Percentiles rank a stretch among this genome's conserved stretches.
These are phyloP conservation scores for Philypnodon macrostomus DNA, from an alignment of 2,797 vertebrate species.

Conservation along the genomic window DNA sequence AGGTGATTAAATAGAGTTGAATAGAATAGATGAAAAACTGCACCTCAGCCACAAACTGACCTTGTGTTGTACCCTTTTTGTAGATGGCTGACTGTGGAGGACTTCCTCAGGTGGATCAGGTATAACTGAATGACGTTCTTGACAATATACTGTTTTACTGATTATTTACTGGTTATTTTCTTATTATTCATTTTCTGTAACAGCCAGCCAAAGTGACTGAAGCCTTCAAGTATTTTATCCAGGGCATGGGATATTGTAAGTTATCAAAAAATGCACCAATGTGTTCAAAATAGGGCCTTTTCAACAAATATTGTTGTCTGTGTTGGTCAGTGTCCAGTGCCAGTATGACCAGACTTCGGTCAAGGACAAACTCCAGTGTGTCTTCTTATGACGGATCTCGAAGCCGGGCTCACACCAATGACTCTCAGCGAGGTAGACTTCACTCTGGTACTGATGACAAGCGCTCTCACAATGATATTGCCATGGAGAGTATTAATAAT, in stretches of 20 bases:
- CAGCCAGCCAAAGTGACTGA: conserved; percentile 92
- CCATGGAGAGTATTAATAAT: conserved; percentile 62
- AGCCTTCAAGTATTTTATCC: conserved; percentile 95
- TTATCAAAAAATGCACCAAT: conserved; percentile 32
- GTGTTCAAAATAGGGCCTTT: background rate
- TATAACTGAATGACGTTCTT: no score
- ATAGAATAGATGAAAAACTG: background rate
- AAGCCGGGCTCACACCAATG: conserved; percentile 77
- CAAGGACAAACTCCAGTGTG: conserved; percentile 85
- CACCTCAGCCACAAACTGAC: conserved; percentile 1
- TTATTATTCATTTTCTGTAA: conserved; percentile 15
- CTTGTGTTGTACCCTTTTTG: conserved; percentile 24
- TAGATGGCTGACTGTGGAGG: conserved; percentile 97
- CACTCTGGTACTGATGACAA: conserved; percentile 75
- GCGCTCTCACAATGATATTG: conserved; percentile 78
- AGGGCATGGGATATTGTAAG: conserved; percentile 96
- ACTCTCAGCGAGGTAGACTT: conserved; percentile 49
- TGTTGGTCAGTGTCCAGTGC: conserved; percentile 63
- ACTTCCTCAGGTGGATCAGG: conserved; percentile 93
- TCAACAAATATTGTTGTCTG: background rate
- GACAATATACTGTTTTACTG: no score
- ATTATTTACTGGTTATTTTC: conserved; percentile 7
- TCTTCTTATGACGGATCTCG: conserved; percentile 80
- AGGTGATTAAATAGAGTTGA: conserved; percentile 72
- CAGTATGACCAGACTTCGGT: conserved; percentile 89